phyloP scores from a whole-genome alignment of 2,888 invertebrate genomes.

The Drosophila diplacantha region DNA sequence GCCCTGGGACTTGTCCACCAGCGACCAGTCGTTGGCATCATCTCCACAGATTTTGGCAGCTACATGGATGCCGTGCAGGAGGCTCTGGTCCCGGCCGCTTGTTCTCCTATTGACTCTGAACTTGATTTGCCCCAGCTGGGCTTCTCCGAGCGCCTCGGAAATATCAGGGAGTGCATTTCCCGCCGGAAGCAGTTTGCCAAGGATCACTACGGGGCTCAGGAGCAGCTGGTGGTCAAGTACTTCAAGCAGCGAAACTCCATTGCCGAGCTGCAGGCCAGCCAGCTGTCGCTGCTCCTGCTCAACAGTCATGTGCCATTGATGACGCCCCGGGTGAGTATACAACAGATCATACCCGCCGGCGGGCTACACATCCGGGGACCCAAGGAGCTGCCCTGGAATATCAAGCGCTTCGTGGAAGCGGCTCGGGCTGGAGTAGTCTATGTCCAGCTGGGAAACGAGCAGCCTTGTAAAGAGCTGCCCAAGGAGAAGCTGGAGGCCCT shows the following conservation, averaged over 20 bases:
- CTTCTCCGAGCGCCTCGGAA: constrained; percentile 79
- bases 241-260: constrained; percentile 67
- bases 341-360: constrained; percentile 79
- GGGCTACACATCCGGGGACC: constrained; percentile 79
- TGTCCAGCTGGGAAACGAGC: constrained; percentile 78
- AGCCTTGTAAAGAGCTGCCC: constrained; percentile 77
- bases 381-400: constrained; percentile 75
- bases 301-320: constrained; percentile 79
- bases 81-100: constrained; percentile 78
- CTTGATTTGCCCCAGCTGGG: constrained; percentile 72
- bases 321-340: constrained; percentile 77
- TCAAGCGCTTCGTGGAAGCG: constrained; percentile 78
- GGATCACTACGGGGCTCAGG: constrained; percentile 73
- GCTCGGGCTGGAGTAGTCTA: constrained; percentile 78
- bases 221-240: constrained; percentile 71
- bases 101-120: constrained; percentile 78
- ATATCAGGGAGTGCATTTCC: constrained; percentile 76
- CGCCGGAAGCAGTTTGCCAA: constrained; percentile 69
- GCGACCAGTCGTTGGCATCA: constrained; percentile 76
- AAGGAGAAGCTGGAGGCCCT: constrained; percentile 72
- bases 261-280: constrained; percentile 77
- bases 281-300: constrained; percentile 78
- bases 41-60: constrained; percentile 77
- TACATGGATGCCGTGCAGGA: constrained; percentile 78
- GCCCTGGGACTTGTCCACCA: constrained; percentile 76